These are phyloP conservation scores for Columba livia DNA, from an alignment of 2,113 vertebrate species.

Conservation along the genomic window DNA sequence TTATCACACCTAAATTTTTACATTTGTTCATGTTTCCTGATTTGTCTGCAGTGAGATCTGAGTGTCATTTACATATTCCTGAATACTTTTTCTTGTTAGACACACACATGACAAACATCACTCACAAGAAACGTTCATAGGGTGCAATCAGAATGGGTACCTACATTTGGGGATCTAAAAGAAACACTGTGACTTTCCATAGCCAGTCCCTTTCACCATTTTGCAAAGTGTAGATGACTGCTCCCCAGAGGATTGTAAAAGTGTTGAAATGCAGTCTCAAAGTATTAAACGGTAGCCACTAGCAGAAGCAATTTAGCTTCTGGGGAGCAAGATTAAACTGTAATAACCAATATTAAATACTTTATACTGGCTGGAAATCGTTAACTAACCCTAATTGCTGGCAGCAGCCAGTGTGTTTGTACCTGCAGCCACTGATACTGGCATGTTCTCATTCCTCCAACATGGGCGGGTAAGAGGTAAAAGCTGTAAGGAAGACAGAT, in stretches of 20 bases:
- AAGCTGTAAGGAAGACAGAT: neutral
- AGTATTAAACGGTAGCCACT: neutral
- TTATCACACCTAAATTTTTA: neutral
- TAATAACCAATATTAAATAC: neutral
- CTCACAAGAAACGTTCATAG: neutral
- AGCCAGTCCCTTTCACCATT: neutral
- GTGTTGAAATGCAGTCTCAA: neutral
- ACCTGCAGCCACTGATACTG: neutral
- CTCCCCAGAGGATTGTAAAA: neutral
- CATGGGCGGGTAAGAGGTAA: neutral
- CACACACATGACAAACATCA: neutral
- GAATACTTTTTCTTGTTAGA: neutral
- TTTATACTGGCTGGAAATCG: neutral
- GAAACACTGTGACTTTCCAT: neutral
- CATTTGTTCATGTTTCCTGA: neutral
- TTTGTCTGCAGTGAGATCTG: neutral
- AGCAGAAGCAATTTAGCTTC: neutral
- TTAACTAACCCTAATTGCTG: neutral
- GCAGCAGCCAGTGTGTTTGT: neutral
- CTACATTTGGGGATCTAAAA: neutral
- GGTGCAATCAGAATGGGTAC: neutral
- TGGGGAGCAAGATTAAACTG: neutral
- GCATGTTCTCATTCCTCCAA: neutral
- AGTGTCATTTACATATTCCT: neutral
- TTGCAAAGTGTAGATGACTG: neutral